Conservation (phyloP, 2,113 vertebrate genomes). For the Anoplopoma fimbria region DNA sequence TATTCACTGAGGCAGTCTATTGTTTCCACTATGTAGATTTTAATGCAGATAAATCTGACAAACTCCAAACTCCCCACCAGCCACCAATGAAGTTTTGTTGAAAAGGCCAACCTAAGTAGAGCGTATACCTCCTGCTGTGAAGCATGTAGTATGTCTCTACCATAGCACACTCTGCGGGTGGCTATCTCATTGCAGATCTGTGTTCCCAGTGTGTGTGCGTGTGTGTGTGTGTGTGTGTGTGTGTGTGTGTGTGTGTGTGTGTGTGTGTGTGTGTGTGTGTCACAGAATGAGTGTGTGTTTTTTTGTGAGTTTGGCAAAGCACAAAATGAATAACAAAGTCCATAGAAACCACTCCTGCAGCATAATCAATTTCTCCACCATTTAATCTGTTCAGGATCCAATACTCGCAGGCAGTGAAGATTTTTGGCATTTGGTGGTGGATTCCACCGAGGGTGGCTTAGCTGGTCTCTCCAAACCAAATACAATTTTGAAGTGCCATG, state of each 20-base stretch:
- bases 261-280: too few relatives aligned
- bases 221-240: conserved; percentile 13
- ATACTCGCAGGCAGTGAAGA: not conserved
- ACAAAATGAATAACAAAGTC: not conserved
- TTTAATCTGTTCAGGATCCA: conserved; percentile 1
- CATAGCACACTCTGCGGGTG: conserved; percentile 60
- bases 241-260: not conserved
- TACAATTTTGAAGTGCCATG: not conserved
- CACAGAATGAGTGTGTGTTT: not conserved
- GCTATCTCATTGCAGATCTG: conserved; percentile 67
- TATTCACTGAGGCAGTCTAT: conserved; percentile 3
- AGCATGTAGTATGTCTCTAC: conserved; percentile 65
- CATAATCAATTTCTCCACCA: not conserved
- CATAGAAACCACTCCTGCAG: not conserved
- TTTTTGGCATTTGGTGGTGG: not conserved
- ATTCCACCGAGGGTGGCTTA: not conserved
- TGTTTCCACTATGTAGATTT: conserved; percentile 35
- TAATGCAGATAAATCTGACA: conserved; percentile 49
- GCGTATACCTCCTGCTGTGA: conserved; percentile 62
- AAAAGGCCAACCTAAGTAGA: conserved; percentile 54
- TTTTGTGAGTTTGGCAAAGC: not conserved
- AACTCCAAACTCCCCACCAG: conserved; percentile 35
- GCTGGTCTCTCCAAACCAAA: not conserved
- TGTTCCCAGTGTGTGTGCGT: not conserved
- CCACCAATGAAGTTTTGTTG: conserved; percentile 63